Base-by-base conservation (phyloP, 53 echinoderm and acorn worm genomes). In the Crossaster papposus region DNA sequence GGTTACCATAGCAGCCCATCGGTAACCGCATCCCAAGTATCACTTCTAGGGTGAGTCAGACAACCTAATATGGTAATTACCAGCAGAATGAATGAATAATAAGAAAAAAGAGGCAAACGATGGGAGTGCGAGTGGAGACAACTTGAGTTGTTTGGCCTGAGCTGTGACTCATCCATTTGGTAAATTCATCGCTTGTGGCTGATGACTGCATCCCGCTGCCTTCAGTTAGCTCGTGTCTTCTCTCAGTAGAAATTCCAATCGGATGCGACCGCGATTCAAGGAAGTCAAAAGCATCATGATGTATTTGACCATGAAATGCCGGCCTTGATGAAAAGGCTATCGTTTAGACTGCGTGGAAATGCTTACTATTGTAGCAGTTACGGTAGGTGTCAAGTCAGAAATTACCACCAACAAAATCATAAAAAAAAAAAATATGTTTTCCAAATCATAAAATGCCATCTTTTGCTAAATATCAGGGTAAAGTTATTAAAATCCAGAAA, bases 11-110 rank as follows among this genome's bases (percentile, higher is more conserved):
- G 77, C 51, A 87, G 36, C 87, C 22, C 17, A 36, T 7, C 9
- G 24, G 53, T 23, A 58, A 75, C 87, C 63, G 52, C 84, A 87
- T 87, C 87, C 5, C 77, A 87, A 72, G 77, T 77, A 77, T 87
- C 87, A 62, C 75, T 77, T 30, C n/a, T 77, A n/a, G 29, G 37
- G 3, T 77, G 87, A 87, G 34, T 75, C 77, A 87, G 87, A 75
- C 58, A 23, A 0, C 87, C 87, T 87, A 76, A 87, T 87, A 87
- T 77, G 87, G 87, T 87, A 76, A 62, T 87, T 87, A 77, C 74
- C 5, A 17, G 4, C 14, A 13, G 75, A 65, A 83, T 83, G 70
- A 83, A 83, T 83, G 70, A 83, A 83, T 65, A 83, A 83, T 35
- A 15, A 54, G 18, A 72, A 72, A 44, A 44, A 44, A 44, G 50